These are phyloP conservation scores for Fukomys damarensis DNA, from an alignment of 2,113 vertebrate genomes.

Conservation along the genomic window DNA sequence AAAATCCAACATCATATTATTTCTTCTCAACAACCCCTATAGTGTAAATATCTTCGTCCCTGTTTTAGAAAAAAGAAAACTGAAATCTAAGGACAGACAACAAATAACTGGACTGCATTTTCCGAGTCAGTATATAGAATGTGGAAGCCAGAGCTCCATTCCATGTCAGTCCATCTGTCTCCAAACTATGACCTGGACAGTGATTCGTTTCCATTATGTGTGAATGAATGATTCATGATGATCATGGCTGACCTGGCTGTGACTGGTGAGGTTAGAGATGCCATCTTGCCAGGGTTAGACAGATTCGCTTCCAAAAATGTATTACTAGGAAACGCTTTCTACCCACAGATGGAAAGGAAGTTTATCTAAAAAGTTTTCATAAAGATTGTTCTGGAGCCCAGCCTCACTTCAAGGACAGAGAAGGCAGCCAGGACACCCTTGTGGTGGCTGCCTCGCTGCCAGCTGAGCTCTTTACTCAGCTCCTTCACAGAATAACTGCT, in stretches of 20 bases:
- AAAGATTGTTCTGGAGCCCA: background rate
- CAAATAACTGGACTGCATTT: background rate
- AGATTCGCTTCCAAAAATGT: slow-evolving; percentile 16
- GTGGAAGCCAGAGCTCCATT: background rate
- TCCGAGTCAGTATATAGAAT: background rate
- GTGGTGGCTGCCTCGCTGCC: background rate
- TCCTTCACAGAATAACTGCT: background rate
- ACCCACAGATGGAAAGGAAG: slow-evolving; percentile 51
- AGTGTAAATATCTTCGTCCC: background rate
- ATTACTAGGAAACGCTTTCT: slow-evolving; percentile 3
- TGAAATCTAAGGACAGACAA: background rate
- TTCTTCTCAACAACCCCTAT: background rate
- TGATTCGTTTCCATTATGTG: background rate
- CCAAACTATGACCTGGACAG: background rate
- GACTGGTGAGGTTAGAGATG: background rate
- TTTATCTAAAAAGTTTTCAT: slow-evolving; percentile 36
- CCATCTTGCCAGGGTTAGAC: background rate
- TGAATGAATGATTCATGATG: slow-evolving; percentile 63
- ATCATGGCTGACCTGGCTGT: background rate
- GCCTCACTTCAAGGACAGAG: background rate
- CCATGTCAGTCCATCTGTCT: background rate
- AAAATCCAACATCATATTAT: background rate
- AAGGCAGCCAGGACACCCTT: background rate
- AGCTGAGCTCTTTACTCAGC: background rate
- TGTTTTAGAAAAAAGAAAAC: background rate